Evolutionary conservation across 2,113 vertebrate species (phyloP).

Genomic region (Lagopus muta): DNA sequence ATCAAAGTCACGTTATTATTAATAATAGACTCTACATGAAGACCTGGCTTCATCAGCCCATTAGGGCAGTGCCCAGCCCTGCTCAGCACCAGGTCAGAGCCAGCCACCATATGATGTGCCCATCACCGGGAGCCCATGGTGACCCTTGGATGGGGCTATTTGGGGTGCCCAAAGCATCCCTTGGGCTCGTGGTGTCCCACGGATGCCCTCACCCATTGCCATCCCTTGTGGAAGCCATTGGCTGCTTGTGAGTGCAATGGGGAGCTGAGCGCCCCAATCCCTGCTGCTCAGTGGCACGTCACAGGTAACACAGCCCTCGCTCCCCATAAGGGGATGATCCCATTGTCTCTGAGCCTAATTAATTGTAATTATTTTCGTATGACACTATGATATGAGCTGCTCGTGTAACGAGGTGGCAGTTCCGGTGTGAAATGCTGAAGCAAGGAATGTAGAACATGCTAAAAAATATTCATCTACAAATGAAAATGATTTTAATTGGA

Average conservation of each 20-base stretch:
- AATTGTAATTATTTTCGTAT: conserved; percentile 45
- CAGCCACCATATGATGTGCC: too few relatives aligned
- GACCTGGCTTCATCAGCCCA: not conserved
- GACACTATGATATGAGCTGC: not conserved
- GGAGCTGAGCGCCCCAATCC: not conserved
- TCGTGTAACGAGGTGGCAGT: conserved; percentile 27
- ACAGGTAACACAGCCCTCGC: accelerated
- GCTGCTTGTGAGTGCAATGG: not conserved
- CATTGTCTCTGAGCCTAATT: not conserved
- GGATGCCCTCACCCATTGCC: accelerated
- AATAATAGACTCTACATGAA: conserved; percentile 34
- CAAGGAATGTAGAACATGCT: conserved; percentile 72
- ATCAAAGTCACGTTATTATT: conserved; percentile 59
- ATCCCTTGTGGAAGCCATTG: accelerated
- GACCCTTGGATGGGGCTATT: not conserved
- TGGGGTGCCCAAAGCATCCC: not conserved
- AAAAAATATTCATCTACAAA: conserved; percentile 79
- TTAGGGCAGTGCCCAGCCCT: accelerated
- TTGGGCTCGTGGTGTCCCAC: not conserved
- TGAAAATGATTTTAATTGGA: conserved; percentile 82
- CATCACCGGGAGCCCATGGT: too few relatives aligned
- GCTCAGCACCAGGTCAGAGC: not conserved
- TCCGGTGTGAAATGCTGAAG: conserved; percentile 66
- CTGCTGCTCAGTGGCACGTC: accelerated
- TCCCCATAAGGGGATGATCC: not conserved